Evolutionary conservation across 2,888 invertebrate species (phyloP), one percentile per base, ranked within the genome.

Genomic region (Hermaeophaga mercurialis): DNA sequence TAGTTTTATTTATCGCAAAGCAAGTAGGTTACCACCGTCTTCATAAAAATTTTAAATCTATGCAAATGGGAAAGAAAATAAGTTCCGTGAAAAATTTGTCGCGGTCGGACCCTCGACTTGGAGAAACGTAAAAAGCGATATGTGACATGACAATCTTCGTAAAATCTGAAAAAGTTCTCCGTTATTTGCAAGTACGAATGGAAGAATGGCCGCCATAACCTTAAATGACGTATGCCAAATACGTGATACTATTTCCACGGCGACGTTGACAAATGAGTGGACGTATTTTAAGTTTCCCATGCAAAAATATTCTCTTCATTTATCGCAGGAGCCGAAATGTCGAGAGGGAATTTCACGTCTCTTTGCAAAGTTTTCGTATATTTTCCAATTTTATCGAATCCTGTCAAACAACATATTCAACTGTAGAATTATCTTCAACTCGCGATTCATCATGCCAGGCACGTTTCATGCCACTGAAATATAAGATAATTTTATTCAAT

Each of bases 201-300:
- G 58, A 65, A 55, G 65, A 66, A 66, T 65, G 61, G 55, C 61
- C 65, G 43, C 68, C 70, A 71, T 72, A 71, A 68, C 66, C 70
- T 65, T 70, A 71, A 68, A 58, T 60, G 58, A 69, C 71, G 67
- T 70, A 72, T 68, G 61, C 70, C 62, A 59, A 54, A 57, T 63
- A 73, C 73, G 73, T 73, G 73, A 72, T 67, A 68, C 70, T 70
- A 73, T 73, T 72, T 66, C 19, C 48, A 19, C 34, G 33, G 8
- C 19, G 69, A 66, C 69, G 64, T 66, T 70, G 71, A 73, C 65
- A 69, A 72, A 72, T 67, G 70, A 70, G 62, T 58, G 52, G 49
- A 57, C 66, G 68, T 66, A 64, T 66, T 68, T 67, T 62, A 66
- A 64, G 56, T 67, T 70, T 68, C 43, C 47, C 58, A 49, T 50